Evolutionary conservation across 1,140 invertebrate species (phyloP).

Genomic region (Propsilocerus akamusi): DNA sequence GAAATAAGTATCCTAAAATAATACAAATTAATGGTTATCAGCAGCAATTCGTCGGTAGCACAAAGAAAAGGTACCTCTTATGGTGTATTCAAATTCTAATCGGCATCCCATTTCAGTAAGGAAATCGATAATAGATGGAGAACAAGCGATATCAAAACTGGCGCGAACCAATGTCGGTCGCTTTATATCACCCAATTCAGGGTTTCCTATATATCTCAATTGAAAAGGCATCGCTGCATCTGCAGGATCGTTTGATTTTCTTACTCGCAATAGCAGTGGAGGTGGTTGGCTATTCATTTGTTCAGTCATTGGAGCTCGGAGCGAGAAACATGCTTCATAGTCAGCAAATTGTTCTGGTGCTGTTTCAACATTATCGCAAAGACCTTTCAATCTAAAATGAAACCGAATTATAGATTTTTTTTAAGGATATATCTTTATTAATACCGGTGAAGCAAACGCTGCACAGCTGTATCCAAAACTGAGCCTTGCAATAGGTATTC

Average conservation of each 20-base stretch:
- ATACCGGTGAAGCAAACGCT: conserved; percentile 69
- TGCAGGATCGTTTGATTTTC: conserved; percentile 47
- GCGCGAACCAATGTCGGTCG: conserved; percentile 76
- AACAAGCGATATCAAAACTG: conserved; percentile 82
- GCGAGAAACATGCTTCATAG: conserved; percentile 69
- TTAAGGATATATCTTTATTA: too few species aligned
- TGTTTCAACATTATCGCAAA: conserved; percentile 87
- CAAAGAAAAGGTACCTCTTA: too few species aligned
- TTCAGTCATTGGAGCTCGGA: conserved; percentile 30
- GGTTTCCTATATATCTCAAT: conserved; percentile 74
- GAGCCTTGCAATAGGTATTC: conserved; percentile 84
- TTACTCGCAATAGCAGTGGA: conserved; percentile 49
- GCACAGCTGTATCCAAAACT: conserved; percentile 77
- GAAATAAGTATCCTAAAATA: conserved; percentile 66
- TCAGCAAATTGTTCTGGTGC: conserved; percentile 82
- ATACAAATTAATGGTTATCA: too few species aligned
- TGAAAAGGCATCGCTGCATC: conserved; percentile 60
- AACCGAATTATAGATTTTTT: neutral
- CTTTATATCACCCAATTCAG: conserved; percentile 74
- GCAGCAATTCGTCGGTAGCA: too few species aligned
- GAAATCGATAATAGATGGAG: conserved; percentile 76
- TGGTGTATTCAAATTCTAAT: conserved; percentile 84
- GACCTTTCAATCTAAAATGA: conserved; percentile 42
- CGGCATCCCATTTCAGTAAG: conserved; percentile 78
- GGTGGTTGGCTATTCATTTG: conserved; percentile 15